A percentile compares a stretch with the other conserved stretches of the same genome.
Conservation (phyloP, 2,888 invertebrate genomes). For the Clivina fossor region DNA sequence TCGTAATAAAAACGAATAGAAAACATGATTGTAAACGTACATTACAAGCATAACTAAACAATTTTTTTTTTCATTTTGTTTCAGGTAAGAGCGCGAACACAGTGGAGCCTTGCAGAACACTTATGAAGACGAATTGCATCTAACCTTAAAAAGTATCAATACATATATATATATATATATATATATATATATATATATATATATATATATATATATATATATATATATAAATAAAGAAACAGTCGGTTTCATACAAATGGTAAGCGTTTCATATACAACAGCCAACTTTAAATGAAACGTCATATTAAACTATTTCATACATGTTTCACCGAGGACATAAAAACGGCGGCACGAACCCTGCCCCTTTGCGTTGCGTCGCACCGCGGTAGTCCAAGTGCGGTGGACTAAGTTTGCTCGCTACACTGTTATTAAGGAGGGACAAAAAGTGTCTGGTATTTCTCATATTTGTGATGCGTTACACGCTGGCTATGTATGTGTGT, state of each 20-base stretch:
- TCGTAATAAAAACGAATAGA: neutral
- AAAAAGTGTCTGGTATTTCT: conserved; percentile 29
- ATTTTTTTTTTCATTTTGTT: conserved; percentile 13
- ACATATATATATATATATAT: too few species aligned
- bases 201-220: too few species aligned
- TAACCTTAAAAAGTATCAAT: too few species aligned
- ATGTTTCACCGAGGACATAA: conserved; percentile 25
- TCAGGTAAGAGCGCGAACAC: conserved; percentile 13
- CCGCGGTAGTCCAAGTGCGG: neutral
- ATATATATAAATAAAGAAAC: too few species aligned
- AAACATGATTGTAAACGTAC: neutral
- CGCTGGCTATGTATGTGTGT: neutral
- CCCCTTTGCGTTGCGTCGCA: neutral
- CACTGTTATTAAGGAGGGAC: conserved; percentile 26
- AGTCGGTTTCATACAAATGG: conserved; percentile 9
- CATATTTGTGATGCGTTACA: conserved; percentile 22
- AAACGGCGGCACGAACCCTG: conserved; percentile 23
- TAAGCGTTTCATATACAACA: conserved; percentile 10
- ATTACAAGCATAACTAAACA: neutral
- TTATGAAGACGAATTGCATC: too few species aligned
- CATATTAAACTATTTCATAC: conserved; percentile 27
- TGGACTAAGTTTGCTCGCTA: conserved; percentile 12
- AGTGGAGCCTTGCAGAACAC: too few species aligned
- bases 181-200: too few species aligned
- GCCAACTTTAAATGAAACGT: conserved; percentile 19